Percentiles rank a stretch among this genome's conserved stretches.
phyloP scores from a whole-genome alignment of 2,888 invertebrate species.

The Apotomis turbidana region DNA sequence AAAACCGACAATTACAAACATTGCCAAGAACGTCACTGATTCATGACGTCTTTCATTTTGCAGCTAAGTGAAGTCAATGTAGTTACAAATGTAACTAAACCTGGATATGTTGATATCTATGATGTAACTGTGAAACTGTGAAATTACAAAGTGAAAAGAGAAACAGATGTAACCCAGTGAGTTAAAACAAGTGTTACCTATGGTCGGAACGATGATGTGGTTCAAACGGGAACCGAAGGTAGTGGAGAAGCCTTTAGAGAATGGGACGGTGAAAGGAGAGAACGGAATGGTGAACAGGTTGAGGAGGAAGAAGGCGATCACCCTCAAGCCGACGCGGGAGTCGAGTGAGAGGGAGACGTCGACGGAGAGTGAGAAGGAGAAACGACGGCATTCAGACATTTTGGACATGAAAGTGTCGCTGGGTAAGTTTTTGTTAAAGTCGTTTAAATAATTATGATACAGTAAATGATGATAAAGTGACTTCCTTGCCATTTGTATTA shows the following conservation, averaged over 20 bases:
- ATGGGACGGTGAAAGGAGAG: conserved; percentile 68
- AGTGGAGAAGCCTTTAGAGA: conserved; percentile 67
- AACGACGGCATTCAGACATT: conserved; percentile 75
- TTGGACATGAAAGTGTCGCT: conserved; percentile 75
- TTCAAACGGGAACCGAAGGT: conserved; percentile 76
- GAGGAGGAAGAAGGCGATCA: conserved; percentile 71
- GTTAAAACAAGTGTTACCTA: conserved; percentile 14
- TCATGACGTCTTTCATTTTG: conserved; percentile 25
- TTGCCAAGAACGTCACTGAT: conserved; percentile 40
- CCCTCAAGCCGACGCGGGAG: conserved; percentile 73
- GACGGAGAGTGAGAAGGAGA: conserved; percentile 77
- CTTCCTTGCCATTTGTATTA: no score
- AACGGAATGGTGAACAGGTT: conserved; percentile 71
- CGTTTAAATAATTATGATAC: neutral
- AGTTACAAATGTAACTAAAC: conserved; percentile 14
- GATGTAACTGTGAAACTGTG: conserved; percentile 25
- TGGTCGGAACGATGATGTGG: conserved; percentile 76
- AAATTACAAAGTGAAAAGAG: conserved; percentile 23
- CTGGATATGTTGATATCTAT: conserved; percentile 3
- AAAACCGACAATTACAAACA: conserved; percentile 32
- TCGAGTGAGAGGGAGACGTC: conserved; percentile 79
- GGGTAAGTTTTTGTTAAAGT: conserved; percentile 58
- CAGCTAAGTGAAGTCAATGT: conserved; percentile 12
- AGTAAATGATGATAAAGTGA: neutral
- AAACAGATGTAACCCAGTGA: conserved; percentile 26